Conservation (phyloP, 2,113 vertebrate genomes). For the Chaetodon trifascialis region DNA sequence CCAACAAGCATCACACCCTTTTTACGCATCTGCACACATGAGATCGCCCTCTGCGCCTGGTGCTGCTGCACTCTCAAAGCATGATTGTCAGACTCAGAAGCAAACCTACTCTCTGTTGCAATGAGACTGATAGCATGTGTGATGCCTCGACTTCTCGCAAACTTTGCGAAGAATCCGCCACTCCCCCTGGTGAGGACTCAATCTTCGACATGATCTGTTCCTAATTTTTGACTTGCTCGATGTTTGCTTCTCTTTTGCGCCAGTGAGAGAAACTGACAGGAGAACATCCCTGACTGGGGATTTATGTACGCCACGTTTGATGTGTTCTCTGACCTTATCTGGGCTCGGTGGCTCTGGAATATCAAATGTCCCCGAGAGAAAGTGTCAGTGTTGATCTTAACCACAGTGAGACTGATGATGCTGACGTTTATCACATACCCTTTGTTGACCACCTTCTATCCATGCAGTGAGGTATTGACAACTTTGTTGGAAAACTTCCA, state of each 20-base stretch:
- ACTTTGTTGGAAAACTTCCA: constrained; percentile 25
- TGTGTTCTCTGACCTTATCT: constrained; percentile 63
- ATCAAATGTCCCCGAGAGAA: constrained; percentile 48
- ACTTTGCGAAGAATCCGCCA: constrained; percentile 30
- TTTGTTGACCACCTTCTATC: constrained; percentile 48
- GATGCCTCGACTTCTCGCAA: constrained; percentile 23
- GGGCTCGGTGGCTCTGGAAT: constrained; percentile 46
- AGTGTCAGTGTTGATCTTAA: constrained; percentile 60
- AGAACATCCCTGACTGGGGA: constrained; percentile 55
- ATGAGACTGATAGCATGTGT: constrained; percentile 19
- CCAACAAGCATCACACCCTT: constrained; percentile 3
- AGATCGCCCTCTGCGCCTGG: constrained; percentile 15
- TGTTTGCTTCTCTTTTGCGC: constrained; percentile 41
- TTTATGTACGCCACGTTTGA: constrained; percentile 56
- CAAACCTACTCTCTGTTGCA: constrained; percentile 9
- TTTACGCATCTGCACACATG: constrained; percentile 29
- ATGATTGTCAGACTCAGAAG: constrained; percentile 19
- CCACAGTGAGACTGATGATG: constrained; percentile 45
- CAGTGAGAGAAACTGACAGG: constrained; percentile 41
- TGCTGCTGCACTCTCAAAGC: constrained; percentile 14
- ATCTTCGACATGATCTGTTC: constrained; percentile 35
- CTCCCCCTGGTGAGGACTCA: constrained; percentile 39
- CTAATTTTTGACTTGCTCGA: constrained; percentile 56
- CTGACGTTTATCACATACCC: constrained; percentile 48
- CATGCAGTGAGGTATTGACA: constrained; percentile 36